Base-by-base conservation (phyloP, 2,888 invertebrate species). In the Tipula lateralis region DNA sequence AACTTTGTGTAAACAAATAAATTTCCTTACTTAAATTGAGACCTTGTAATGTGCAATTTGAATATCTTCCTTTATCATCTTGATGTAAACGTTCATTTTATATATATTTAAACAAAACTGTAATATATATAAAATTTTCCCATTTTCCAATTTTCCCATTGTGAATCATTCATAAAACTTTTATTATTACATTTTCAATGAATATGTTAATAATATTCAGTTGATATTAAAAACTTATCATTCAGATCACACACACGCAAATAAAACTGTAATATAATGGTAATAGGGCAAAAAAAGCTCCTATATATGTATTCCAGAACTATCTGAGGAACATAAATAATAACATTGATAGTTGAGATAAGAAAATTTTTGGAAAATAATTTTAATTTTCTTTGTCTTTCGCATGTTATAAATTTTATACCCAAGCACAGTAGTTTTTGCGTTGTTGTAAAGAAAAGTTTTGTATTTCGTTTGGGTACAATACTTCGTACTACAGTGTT, bases 211-310 rank as follows among this genome's bases (percentile, higher is more conserved):
- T 50, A n/a, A 50, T 66, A 66, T 66, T 24, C 66, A 66, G 66
- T 66, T 66, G 66, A 66, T 66, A 66, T 66, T 66, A 66, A 66
- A 66, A 66, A 66, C 66, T 66, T 66, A 66, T 66, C 66, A 66
- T 66, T 66, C 66, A 66, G 66, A 66, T 66, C 66, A 66, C 66
- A 66, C 66, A 66, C 66, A 66, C 7, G 66, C 9, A 66, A 66
- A 66, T 66, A 66, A 66, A 66, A 50, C 44, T 16, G 44, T 50
- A 50, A 50, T 50, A 50, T 50, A 50, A 50, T 50, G 44, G 44
- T 50, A 50, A 50, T 50, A 50, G 16, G 44, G 44, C 44, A 50
- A 19, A 50, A 50, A 50, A 50, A n/a, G n/a, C n/a, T n/a, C n/a
- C n/a, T n/a, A n/a, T n/a, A n/a, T n/a, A n/a, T n/a, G 4, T 50